phyloP scores from a whole-genome alignment of 2,797 vertebrate species.

The Mormyrus proboscirostris region DNA sequence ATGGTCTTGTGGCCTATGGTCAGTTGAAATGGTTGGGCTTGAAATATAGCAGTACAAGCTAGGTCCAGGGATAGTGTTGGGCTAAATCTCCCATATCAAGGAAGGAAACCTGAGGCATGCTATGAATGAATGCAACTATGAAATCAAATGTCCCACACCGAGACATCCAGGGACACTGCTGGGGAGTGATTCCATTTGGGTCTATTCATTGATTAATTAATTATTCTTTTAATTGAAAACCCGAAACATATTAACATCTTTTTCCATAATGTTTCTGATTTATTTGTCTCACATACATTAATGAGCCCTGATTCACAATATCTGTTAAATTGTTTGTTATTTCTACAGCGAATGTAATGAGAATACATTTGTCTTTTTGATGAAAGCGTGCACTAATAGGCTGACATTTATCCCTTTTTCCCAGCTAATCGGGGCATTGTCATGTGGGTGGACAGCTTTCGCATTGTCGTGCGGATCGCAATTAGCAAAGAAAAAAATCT shows the following conservation, averaged over 20 bases:
- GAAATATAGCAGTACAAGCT: not conserved
- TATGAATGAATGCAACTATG: not conserved
- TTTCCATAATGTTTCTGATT: not conserved
- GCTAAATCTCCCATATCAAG: not conserved
- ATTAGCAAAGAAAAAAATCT: conserved; percentile 5
- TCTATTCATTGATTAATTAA: conserved; percentile 4
- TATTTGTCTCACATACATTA: not conserved
- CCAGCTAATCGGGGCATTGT: not conserved
- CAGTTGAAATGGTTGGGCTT: not conserved
- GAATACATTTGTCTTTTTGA: not conserved
- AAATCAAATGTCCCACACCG: not conserved
- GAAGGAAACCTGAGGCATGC: not conserved
- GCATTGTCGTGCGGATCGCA: conserved; percentile 5
- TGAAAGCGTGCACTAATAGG: conserved; percentile 16
- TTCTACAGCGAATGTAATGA: conserved; percentile 3
- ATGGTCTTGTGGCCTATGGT: not conserved
- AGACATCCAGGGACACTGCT: not conserved
- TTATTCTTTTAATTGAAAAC: not conserved
- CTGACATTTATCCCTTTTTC: conserved; percentile 3
- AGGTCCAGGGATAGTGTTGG: not conserved
- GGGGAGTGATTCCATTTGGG: not conserved
- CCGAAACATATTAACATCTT: not conserved
- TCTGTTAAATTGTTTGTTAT: conserved; percentile 19
- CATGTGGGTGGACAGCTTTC: conserved; percentile 22
- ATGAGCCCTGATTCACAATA: conserved; percentile 3